Base-by-base conservation (phyloP, 2,113 vertebrate genomes). In the Australoheros scitulus region DNA sequence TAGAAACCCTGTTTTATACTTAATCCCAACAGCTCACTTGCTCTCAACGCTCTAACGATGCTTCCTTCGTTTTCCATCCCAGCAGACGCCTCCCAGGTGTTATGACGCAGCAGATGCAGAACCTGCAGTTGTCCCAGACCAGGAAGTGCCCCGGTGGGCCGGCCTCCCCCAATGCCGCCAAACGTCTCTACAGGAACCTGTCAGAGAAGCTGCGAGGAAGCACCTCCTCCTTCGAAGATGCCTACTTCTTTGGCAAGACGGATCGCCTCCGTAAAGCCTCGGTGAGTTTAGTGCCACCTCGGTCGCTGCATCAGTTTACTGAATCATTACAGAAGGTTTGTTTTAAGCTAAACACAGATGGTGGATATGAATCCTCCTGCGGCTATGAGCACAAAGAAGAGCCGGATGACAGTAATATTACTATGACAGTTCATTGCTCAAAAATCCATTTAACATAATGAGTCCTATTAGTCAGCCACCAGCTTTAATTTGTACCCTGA, bases 41-140 rank as follows among this genome's bases (percentile, higher is more conserved):
- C 52, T 55, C 52, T 55, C 20, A n/a, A 9, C 7, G 9, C 43
- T 26, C 24, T 72, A 52, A 52, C 3, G 11, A 61, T 6, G 2
- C 14, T 14, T 68, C 18, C 68, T 22, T 61, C 10, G 7, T 2
- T 7, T 14, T 17, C 18, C 20, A 6, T 18, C 57, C 47, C 50
- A 5, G 13, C 87, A 98, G 97, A 94, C 95, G 87, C 58, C 84
- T 89, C 74, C 52, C 89, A 3, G 89, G 88, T 82, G 96, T 93
- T 24, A 97, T 98, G 98, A 98, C 96, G 2, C 97, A 98, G 94
- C 97, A 98, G 92, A 99, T 99, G 98, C 98, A 98, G 86, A 98
- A 95, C 87, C 93, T 99, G 20, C 97, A 98, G 86, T 94, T 99
- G 84, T 95, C 96, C 15, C 97, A 97, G 88, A 95, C 85, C 78